Percentiles rank a stretch among this genome's conserved stretches.
These are phyloP conservation scores for Caiman crocodilus DNA, from an alignment of 2,797 vertebrate genomes.

Conservation along the genomic window DNA sequence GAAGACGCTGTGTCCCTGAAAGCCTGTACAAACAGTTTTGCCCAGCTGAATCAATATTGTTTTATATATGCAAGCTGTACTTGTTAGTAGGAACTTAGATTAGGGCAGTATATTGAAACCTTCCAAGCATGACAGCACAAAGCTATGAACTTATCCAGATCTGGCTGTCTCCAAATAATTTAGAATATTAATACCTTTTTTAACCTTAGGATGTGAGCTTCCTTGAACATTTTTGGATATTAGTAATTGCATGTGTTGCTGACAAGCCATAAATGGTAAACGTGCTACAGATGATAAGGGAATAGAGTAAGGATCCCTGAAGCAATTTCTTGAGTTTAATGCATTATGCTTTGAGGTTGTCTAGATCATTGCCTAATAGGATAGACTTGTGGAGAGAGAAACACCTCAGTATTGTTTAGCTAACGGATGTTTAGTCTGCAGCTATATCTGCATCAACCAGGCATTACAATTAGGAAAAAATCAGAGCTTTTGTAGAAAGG, in stretches of 20 bases:
- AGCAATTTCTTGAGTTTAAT: conserved; percentile 54
- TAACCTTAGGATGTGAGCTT: not conserved
- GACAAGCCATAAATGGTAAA: conserved; percentile 59
- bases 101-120: conserved; percentile 24
- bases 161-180: conserved; percentile 14
- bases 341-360: conserved; percentile 39
- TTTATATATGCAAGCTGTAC: conserved; percentile 42
- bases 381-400: conserved; percentile 34
- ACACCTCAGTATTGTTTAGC: conserved; percentile 46
- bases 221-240: conserved; percentile 8
- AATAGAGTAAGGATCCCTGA: conserved; percentile 46
- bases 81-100: conserved; percentile 29
- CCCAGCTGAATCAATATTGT: conserved; percentile 54
- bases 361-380: conserved; percentile 36
- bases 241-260: conserved; percentile 50
- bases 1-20: not conserved
- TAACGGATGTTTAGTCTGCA: conserved; percentile 38
- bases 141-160: conserved; percentile 10
- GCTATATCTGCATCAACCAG: conserved; percentile 13
- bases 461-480: conserved; percentile 12
- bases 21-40: conserved; percentile 42
- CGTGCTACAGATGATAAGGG: conserved; percentile 65
- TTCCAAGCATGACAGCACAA: not conserved
- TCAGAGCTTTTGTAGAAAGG: not conserved
- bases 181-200: conserved; percentile 44